A percentile compares a stretch with the other conserved stretches of the same genome.
These are phyloP conservation scores for Phyllotreta cruciferae DNA, from an alignment of 2,888 invertebrate genomes.

Conservation along the genomic window DNA sequence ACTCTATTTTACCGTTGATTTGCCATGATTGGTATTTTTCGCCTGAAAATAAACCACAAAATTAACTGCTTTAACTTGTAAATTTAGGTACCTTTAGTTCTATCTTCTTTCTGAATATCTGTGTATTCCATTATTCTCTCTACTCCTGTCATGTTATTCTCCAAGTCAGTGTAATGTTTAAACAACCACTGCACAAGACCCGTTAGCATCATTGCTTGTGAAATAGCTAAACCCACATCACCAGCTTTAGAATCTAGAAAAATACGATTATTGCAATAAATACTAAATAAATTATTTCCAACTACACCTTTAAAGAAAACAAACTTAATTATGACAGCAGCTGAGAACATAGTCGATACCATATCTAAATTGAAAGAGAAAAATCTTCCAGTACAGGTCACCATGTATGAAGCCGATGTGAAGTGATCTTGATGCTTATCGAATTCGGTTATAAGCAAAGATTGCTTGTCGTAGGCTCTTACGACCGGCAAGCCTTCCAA, in stretches of 20 bases:
- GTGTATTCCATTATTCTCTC: conserved; percentile 87
- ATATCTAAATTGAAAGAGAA: conserved; percentile 54
- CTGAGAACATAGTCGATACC: conserved; percentile 43
- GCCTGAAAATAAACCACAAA: too few species aligned
- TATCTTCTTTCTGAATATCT: conserved; percentile 67
- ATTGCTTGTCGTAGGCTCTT: conserved; percentile 53
- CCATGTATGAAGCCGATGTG: conserved; percentile 54
- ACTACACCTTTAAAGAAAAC: conserved; percentile 38
- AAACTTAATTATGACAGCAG: conserved; percentile 36
- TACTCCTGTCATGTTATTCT: conserved; percentile 88
- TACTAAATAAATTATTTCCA: neutral
- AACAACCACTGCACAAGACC: conserved; percentile 87
- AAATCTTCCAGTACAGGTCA: conserved; percentile 45
- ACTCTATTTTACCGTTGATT: conserved; percentile 70
- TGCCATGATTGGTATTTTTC: conserved; percentile 67
- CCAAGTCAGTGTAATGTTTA: conserved; percentile 59
- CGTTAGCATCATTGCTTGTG: conserved; percentile 55
- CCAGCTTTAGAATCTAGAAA: conserved; percentile 53
- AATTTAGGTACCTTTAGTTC: conserved; percentile 16
- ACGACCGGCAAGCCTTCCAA: conserved; percentile 56
- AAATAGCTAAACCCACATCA: conserved; percentile 57
- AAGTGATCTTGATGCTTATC: conserved; percentile 56
- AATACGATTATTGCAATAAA: neutral
- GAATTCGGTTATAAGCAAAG: conserved; percentile 52
- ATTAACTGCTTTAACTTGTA: too few species aligned